Evolutionary conservation across 1,140 invertebrate species (phyloP).

Genomic region (Zaprionus ornatus): DNA sequence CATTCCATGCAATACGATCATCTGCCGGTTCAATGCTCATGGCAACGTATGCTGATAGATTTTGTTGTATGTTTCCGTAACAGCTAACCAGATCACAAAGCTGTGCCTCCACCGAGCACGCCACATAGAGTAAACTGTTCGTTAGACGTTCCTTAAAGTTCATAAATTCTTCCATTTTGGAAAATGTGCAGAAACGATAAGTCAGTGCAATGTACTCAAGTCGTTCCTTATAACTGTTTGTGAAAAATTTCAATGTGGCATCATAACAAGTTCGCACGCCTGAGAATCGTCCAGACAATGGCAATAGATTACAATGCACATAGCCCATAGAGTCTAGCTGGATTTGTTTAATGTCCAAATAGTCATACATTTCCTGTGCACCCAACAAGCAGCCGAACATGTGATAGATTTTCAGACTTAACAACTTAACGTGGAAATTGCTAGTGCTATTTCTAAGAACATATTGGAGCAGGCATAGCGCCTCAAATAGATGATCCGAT

Average conservation of each 20-base stretch:
- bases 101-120: constrained; percentile 91
- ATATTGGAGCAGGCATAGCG: constrained; percentile 88
- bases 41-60: constrained; percentile 69
- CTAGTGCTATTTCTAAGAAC: constrained; percentile 89
- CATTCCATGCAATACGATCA: constrained; percentile 84
- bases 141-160: constrained; percentile 92
- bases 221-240: constrained; percentile 94
- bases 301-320: constrained; percentile 90
- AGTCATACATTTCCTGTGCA: constrained; percentile 88
- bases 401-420: constrained; percentile 90
- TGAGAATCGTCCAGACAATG: constrained; percentile 88
- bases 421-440: constrained; percentile 91
- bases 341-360: constrained; percentile 96
- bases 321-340: constrained; percentile 96
- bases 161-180: constrained; percentile 95
- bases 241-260: constrained; percentile 92
- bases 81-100: constrained; percentile 89
- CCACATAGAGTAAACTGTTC: constrained; percentile 92
- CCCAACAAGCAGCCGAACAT: constrained; percentile 88
- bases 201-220: constrained; percentile 95
- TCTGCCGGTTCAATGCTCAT: constrained; percentile 84
- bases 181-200: constrained; percentile 97
- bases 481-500: constrained; percentile 87
- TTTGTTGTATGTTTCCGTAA: constrained; percentile 74
- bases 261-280: constrained; percentile 88